phyloP scores from a whole-genome alignment of 1,140 invertebrate genomes.

The Drusus annulatus region DNA sequence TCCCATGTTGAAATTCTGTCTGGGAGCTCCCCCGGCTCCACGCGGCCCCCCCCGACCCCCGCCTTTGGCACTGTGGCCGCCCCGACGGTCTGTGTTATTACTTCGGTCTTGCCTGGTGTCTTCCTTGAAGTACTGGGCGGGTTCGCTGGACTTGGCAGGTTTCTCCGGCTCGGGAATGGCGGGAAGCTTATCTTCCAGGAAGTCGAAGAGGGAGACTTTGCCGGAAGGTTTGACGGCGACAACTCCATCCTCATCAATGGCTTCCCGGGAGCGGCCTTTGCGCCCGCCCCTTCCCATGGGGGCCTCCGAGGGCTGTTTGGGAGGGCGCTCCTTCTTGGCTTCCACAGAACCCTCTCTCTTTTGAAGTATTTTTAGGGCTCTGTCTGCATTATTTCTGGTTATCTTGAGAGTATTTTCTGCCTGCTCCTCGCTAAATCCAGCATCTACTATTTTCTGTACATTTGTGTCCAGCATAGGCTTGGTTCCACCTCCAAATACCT shows the following conservation, averaged over 20 bases:
- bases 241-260: constrained; percentile 75
- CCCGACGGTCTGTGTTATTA: constrained; percentile 43
- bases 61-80: constrained; percentile 40
- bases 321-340: constrained; percentile 66
- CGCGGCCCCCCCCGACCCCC: constrained; percentile 47
- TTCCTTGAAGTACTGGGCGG: constrained; percentile 43
- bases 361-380: constrained; percentile 80
- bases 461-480: constrained; percentile 83
- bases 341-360: constrained; percentile 71
- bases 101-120: constrained; percentile 50
- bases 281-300: constrained; percentile 69
- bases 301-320: constrained; percentile 63
- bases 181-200: constrained; percentile 87
- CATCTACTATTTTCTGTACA: constrained; percentile 85
- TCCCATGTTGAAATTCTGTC: constrained; percentile 14
- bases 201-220: constrained; percentile 90
- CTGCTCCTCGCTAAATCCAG: constrained; percentile 84
- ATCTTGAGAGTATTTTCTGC: constrained; percentile 81
- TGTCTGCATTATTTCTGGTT: constrained; percentile 82
- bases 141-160: constrained; percentile 47
- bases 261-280: constrained; percentile 70
- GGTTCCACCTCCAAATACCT: constrained; percentile 80
- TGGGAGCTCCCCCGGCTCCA: neutral
- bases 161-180: constrained; percentile 70
- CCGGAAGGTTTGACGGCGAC: constrained; percentile 82